Conservation (phyloP, 2,113 vertebrate genomes). For the Pachypanchax playfairii region DNA sequence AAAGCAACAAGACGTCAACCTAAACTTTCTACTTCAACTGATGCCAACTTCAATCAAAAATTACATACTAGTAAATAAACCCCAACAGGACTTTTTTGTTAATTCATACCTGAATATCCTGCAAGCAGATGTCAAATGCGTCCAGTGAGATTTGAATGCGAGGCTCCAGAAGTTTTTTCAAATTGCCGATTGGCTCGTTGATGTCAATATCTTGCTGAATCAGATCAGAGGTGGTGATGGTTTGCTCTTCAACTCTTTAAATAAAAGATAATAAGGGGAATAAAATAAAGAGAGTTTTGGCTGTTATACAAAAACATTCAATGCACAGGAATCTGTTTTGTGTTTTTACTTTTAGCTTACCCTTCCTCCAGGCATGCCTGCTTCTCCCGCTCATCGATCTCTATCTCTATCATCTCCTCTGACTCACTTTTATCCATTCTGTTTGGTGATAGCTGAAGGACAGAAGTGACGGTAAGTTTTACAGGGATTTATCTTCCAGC, state of each 20-base stretch:
- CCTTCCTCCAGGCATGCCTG: slow-evolving; percentile 94
- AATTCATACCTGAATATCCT: slow-evolving; percentile 92
- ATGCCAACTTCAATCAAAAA: neutral
- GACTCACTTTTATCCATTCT: slow-evolving; percentile 95
- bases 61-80: neutral
- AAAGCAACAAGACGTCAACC: neutral
- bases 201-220: slow-evolving; percentile 98
- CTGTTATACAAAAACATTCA: neutral
- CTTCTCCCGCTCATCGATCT: slow-evolving; percentile 97
- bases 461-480: neutral
- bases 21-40: neutral
- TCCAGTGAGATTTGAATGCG: slow-evolving; percentile 93
- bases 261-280: slow-evolving; percentile 16
- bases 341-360: slow-evolving; percentile 67
- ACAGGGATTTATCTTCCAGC: neutral
- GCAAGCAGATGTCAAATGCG: slow-evolving; percentile 93
- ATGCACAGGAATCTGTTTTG: neutral
- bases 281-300: neutral
- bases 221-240: slow-evolving; percentile 91
- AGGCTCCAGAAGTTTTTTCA: slow-evolving; percentile 96
- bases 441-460: slow-evolving; percentile 40
- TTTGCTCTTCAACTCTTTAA: slow-evolving; percentile 91
- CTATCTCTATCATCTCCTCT: slow-evolving; percentile 98
- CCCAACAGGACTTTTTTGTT: neutral
- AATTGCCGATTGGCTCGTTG: slow-evolving; percentile 95